These are phyloP conservation scores for Clunio marinus DNA, from an alignment of 2,888 invertebrate species.

Conservation along the genomic window DNA sequence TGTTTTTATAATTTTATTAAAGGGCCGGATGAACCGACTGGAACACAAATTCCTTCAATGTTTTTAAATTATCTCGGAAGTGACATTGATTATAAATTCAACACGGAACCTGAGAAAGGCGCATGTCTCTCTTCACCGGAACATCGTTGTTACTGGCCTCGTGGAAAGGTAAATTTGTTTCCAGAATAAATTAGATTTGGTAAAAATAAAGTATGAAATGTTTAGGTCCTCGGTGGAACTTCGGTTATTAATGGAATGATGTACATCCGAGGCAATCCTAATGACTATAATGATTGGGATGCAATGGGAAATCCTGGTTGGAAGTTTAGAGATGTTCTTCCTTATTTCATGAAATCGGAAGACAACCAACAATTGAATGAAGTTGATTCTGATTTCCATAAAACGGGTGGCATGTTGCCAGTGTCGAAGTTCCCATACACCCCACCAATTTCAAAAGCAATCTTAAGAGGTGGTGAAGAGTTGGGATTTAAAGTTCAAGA, in stretches of 20 bases:
- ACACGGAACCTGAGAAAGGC: slow-evolving; percentile 74
- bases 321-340: slow-evolving; percentile 83
- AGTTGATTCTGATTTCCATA: slow-evolving; percentile 74
- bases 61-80: slow-evolving; percentile 82
- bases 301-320: slow-evolving; percentile 81
- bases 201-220: background rate
- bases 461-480: slow-evolving; percentile 74
- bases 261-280: slow-evolving; percentile 83
- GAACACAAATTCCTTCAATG: slow-evolving; percentile 85
- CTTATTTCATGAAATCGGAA: slow-evolving; percentile 83
- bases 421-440: slow-evolving; percentile 81
- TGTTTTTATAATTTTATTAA: slow-evolving; percentile 40
- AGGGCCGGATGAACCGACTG: slow-evolving; percentile 82
- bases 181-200: background rate
- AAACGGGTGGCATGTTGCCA: slow-evolving; percentile 70
- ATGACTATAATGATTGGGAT: slow-evolving; percentile 86
- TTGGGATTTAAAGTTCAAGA: slow-evolving; percentile 72
- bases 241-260: slow-evolving; percentile 96
- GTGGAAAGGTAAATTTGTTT: slow-evolving; percentile 60
- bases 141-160: slow-evolving; percentile 75
- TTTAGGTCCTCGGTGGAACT: slow-evolving; percentile 74
- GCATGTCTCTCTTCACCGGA: slow-evolving; percentile 71
- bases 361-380: slow-evolving; percentile 68
- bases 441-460: slow-evolving; percentile 71
- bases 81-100: slow-evolving; percentile 83